Percentiles rank a stretch among this genome's conserved stretches.
Conservation (phyloP, 2,888 invertebrate genomes). For the Boloria selene region DNA sequence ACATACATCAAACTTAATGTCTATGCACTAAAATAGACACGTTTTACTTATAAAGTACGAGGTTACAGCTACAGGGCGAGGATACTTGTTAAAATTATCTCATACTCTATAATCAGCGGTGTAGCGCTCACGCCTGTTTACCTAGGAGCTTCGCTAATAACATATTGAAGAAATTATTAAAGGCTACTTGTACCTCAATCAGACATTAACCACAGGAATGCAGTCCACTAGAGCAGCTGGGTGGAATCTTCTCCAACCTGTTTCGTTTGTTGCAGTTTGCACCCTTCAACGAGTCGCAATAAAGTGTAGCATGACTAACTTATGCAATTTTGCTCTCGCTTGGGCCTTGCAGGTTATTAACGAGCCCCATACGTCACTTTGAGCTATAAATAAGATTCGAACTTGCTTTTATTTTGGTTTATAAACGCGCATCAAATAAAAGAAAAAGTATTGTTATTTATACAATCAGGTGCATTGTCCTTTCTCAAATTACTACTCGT, state of each 20-base stretch:
- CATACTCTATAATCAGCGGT: not conserved
- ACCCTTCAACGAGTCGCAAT: slow-evolving; percentile 51
- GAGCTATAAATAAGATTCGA: slow-evolving; percentile 34
- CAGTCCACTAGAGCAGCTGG: slow-evolving; percentile 54
- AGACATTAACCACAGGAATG: slow-evolving; percentile 61
- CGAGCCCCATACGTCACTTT: slow-evolving; percentile 38
- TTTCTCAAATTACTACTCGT: slow-evolving; percentile 10
- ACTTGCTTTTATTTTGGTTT: slow-evolving; percentile 34
- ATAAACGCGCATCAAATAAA: slow-evolving; percentile 23
- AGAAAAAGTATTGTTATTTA: slow-evolving; percentile 15
- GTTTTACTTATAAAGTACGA: not conserved
- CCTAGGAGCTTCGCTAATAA: slow-evolving; percentile 19
- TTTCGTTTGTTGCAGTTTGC: slow-evolving; percentile 47
- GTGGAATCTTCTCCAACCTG: slow-evolving; percentile 71
- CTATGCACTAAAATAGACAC: not conserved
- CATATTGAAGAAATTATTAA: slow-evolving; percentile 13
- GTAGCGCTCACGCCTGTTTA: slow-evolving; percentile 18
- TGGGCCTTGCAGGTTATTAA: slow-evolving; percentile 45
- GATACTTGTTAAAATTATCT: slow-evolving; percentile 5
- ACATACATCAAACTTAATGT: too few species aligned
- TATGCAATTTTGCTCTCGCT: slow-evolving; percentile 52
- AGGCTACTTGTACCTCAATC: slow-evolving; percentile 49
- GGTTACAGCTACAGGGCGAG: not conserved
- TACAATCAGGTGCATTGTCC: slow-evolving; percentile 11
- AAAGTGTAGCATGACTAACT: slow-evolving; percentile 43